These are phyloP conservation scores for Arctopsyche grandis DNA, from an alignment of 1,140 invertebrate genomes.

Conservation along the genomic window DNA sequence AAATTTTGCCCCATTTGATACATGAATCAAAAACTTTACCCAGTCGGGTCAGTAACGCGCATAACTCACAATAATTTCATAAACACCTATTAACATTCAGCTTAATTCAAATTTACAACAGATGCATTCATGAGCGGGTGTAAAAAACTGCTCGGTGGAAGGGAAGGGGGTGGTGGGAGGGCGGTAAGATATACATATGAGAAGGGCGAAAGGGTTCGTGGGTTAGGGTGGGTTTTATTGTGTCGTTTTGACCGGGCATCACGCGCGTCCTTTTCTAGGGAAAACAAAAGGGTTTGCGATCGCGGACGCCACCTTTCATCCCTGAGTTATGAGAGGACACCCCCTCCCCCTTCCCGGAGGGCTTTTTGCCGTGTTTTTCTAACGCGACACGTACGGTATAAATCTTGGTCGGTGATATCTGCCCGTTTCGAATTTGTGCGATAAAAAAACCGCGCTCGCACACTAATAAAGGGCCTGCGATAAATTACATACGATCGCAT, in stretches of 20 bases:
- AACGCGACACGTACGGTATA: constrained; percentile 48
- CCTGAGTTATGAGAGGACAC: constrained; percentile 44
- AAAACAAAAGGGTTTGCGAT: constrained; percentile 3
- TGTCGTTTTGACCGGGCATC: constrained; percentile 22
- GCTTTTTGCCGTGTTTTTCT: constrained; percentile 44
- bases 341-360: not conserved
- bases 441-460: not conserved
- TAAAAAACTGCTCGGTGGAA: not conserved
- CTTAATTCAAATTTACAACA: no score
- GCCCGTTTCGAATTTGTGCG: constrained; percentile 3
- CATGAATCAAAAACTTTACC: constrained; percentile 17
- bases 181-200: no score
- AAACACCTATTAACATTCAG: no score
- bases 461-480: not conserved
- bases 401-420: constrained; percentile 49
- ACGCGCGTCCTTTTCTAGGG: not conserved
- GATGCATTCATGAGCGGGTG: not conserved
- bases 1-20: constrained; percentile 4
- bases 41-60: not conserved
- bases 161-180: no score
- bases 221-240: constrained; percentile 1
- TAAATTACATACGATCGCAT: not conserved
- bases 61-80: not conserved
- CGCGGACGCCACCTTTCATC: constrained; percentile 32
- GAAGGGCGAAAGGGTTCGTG: not conserved